Percentiles rank a stretch among this genome's conserved stretches.
phyloP scores from a whole-genome alignment of 1,140 invertebrate species.

The Tetragonula clypearis region DNA sequence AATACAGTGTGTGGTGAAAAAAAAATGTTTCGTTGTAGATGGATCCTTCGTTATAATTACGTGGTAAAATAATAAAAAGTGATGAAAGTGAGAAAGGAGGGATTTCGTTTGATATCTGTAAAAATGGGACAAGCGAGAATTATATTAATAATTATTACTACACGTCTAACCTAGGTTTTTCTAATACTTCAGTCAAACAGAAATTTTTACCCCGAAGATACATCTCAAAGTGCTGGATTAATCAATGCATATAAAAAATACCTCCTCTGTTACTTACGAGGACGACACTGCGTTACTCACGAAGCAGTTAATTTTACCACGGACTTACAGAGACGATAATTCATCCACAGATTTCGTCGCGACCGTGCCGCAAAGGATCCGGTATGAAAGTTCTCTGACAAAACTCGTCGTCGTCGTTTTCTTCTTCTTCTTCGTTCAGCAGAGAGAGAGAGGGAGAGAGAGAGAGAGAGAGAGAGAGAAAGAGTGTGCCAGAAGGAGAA shows the following conservation, averaged over 20 bases:
- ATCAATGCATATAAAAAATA: neutral
- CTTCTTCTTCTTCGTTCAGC: neutral
- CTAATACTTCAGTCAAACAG: neutral
- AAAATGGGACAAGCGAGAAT: no score
- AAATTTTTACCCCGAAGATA: neutral
- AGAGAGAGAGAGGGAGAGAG: no score
- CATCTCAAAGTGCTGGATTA: no score
- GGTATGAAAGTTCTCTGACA: constrained; percentile 35
- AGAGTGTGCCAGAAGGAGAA: constrained; percentile 38
- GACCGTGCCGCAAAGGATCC: constrained; percentile 26
- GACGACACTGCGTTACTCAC: neutral
- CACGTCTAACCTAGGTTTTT: no score
- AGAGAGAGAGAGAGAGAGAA: neutral
- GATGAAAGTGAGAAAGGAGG: no score
- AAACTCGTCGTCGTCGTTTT: neutral
- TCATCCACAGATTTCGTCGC: constrained; percentile 37
- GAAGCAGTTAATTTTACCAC: constrained; percentile 17
- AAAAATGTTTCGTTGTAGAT: no score
- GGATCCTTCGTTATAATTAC: no score
- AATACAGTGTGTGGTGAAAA: no score
- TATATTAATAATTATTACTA: no score
- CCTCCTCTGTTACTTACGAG: neutral
- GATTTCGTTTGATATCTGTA: no score
- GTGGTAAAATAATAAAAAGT: no score
- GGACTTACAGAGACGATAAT: neutral